phyloP scores from a whole-genome alignment of 2,797 vertebrate genomes.

The Scleropages formosus region DNA sequence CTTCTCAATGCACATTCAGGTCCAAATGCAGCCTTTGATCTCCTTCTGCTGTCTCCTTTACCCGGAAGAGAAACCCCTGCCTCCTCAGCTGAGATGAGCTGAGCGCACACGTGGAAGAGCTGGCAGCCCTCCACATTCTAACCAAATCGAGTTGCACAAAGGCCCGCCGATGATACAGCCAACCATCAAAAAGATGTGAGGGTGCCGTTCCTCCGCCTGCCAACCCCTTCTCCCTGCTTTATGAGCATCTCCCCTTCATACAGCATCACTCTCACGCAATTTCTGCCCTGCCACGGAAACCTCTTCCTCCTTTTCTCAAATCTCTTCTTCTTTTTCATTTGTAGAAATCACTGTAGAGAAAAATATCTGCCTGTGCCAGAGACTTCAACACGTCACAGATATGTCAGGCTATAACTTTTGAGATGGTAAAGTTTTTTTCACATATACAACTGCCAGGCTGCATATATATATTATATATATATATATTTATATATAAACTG shows the following conservation, averaged over 20 bases:
- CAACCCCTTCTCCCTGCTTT: slow-evolving; percentile 77
- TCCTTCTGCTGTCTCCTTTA: slow-evolving; percentile 83
- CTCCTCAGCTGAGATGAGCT: slow-evolving; percentile 92
- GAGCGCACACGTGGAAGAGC: slow-evolving; percentile 93
- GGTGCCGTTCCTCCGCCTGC: slow-evolving; percentile 74
- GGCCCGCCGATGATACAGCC: slow-evolving; percentile 83
- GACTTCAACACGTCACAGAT: too few relatives aligned
- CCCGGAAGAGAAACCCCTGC: slow-evolving; percentile 90
- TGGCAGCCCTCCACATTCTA: slow-evolving; percentile 86
- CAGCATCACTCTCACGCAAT: slow-evolving; percentile 71
- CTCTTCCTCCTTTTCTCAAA: background rate
- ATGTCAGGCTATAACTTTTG: too few relatives aligned
- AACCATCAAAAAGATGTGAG: slow-evolving; percentile 92
- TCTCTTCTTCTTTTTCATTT: slow-evolving; percentile 9
- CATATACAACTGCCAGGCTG: too few relatives aligned
- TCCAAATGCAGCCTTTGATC: slow-evolving; percentile 95
- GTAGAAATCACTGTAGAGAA: too few relatives aligned
- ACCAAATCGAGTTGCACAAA: slow-evolving; percentile 99
- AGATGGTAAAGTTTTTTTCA: too few relatives aligned
- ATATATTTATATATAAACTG: too few relatives aligned
- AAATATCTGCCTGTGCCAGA: too few relatives aligned
- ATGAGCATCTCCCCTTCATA: slow-evolving; percentile 71
- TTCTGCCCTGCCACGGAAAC: slow-evolving; percentile 46
- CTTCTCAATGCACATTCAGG: slow-evolving; percentile 79
- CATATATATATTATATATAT: too few relatives aligned